A percentile compares a stretch with the other conserved stretches of the same genome.
Conservation (phyloP, 2,888 invertebrate species). For the Anorthoa munda region DNA sequence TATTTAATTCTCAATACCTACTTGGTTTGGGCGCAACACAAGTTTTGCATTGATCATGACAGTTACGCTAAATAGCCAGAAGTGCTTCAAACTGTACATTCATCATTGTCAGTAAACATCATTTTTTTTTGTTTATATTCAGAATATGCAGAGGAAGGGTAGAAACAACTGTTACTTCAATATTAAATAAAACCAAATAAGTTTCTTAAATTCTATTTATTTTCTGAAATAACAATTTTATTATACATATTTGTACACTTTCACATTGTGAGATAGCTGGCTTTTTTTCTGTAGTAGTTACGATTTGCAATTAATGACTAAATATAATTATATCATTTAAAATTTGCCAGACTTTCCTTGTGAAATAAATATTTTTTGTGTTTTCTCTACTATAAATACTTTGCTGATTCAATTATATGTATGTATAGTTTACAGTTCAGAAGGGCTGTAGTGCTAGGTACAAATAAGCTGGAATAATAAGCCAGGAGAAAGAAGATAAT, state of each 20-base stretch:
- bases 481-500: too few relatives aligned
- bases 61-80: neutral
- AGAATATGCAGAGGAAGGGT: neutral
- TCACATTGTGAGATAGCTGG: neutral
- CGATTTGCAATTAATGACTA: too few relatives aligned
- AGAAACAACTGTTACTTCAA: neutral
- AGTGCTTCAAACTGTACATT: neutral
- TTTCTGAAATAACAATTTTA: neutral
- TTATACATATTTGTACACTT: neutral
- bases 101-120: neutral
- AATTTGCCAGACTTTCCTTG: too few relatives aligned
- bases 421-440: too few relatives aligned
- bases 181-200: slow-evolving; percentile 7
- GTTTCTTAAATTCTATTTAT: neutral
- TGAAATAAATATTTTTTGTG: too few relatives aligned
- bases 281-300: neutral
- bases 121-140: neutral
- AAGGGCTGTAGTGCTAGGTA: too few relatives aligned
- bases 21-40: neutral
- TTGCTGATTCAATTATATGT: too few relatives aligned
- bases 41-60: neutral
- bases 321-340: too few relatives aligned
- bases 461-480: too few relatives aligned
- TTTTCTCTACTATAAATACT: too few relatives aligned
- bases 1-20: too few relatives aligned